A percentile compares a stretch with the other conserved stretches of the same genome.
Evolutionary conservation across 2,797 vertebrate genomes (phyloP).

Genomic region (Rhinoraja longicauda): DNA sequence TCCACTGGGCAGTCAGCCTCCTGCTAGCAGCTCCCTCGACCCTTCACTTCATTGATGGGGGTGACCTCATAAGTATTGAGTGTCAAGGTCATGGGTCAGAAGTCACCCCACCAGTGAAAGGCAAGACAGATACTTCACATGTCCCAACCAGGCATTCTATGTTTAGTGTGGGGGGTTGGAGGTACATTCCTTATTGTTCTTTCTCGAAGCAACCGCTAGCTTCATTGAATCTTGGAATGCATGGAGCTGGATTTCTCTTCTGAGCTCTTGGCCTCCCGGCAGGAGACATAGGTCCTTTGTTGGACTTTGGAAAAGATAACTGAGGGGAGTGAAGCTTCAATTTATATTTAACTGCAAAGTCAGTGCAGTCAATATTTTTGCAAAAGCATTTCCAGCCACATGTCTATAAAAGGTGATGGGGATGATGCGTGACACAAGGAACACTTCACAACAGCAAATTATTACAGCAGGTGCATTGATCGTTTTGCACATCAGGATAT

Average conservation of each 20-base stretch:
- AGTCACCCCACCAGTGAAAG: neutral
- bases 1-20: neutral
- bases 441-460: slow-evolving; percentile 35
- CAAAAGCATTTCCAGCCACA: neutral
- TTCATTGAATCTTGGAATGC: neutral
- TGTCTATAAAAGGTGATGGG: slow-evolving; percentile 37
- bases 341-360: neutral
- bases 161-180: neutral
- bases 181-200: neutral
- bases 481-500: neutral
- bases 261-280: neutral
- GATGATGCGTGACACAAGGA: neutral
- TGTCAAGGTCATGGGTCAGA: neutral
- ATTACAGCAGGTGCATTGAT: slow-evolving; percentile 30
- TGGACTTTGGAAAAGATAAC: neutral
- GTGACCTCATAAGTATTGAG: neutral
- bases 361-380: neutral
- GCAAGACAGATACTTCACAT: neutral
- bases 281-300: neutral
- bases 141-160: neutral
- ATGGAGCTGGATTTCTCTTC: neutral
- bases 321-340: neutral
- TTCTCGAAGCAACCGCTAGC: neutral
- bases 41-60: neutral
- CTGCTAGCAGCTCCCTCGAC: neutral